Conservation (phyloP, 2,113 vertebrate species). For the Thomomys bottae region DNA sequence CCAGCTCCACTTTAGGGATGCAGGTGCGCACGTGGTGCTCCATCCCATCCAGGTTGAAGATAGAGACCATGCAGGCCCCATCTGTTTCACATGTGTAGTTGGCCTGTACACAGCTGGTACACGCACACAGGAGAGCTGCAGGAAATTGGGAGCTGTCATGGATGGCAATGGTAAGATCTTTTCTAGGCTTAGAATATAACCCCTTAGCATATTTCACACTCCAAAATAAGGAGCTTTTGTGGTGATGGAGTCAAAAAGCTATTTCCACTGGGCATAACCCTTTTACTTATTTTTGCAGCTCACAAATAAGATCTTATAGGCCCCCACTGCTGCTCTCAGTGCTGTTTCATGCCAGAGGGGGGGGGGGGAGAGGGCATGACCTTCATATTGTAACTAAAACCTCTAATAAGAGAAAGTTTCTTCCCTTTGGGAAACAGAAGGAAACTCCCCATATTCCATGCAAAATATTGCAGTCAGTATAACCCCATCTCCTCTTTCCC, state of each 20-base stretch:
- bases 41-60: slow-evolving; percentile 89
- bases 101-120: slow-evolving; percentile 93
- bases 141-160: slow-evolving; percentile 34
- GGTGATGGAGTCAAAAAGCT: background rate
- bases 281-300: background rate
- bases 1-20: slow-evolving; percentile 90
- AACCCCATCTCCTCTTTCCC: background rate
- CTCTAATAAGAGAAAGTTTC: background rate
- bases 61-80: slow-evolving; percentile 97
- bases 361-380: background rate
- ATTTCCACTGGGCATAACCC: background rate
- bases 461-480: background rate
- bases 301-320: background rate
- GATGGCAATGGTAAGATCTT: background rate
- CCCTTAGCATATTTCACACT: background rate
- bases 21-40: slow-evolving; percentile 94
- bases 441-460: background rate
- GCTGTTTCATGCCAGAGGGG: background rate
- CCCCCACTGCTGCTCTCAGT: background rate
- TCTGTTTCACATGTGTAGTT: slow-evolving; percentile 96
- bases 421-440: background rate
- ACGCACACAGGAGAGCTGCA: slow-evolving; percentile 93
- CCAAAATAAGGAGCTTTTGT: slow-evolving; percentile 7
- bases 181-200: slow-evolving; percentile 10
- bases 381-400: background rate